Base-by-base conservation (phyloP, 2,888 invertebrate genomes). In the Ctenicera cuprea region DNA sequence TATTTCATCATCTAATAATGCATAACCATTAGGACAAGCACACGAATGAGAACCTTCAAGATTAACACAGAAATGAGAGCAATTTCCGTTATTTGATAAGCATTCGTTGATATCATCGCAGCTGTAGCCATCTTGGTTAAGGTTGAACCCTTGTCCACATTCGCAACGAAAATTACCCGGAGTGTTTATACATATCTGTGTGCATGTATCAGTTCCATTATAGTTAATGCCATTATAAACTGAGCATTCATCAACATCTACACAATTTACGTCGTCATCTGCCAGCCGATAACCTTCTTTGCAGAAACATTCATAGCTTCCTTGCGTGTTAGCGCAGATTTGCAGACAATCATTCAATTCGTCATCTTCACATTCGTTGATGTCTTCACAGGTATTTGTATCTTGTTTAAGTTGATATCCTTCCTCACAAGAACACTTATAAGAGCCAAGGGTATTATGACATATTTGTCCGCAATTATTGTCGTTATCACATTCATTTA, bases 401-500 rank as follows among this genome's bases (percentile, higher is more conserved):
- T 78, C 85, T 2, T 79, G 75, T 2, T 84, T 81, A 73, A 87
- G 86, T 79, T 80, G 78, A 76, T 82, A 89, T 43, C 89, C 89
- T 1, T 82, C 71, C 0, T 87, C 85, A 76, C 91, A 91, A 62
- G 83, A 81, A 79, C 91, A 91, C 30, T 83, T 78, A 80, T 86
- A 90, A 64, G 88, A 85, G 8, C 91, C 91, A 5, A 86, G 81
- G 8, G 81, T 83, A 78, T 92, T 91, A 5, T 82, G 79, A 79
- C 91, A 91, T 11, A 77, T 79, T 76, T 92, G 91, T 2, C 89
- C 88, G 80, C 92, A 93, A 20, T 68, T 41, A 1, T 87, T 85
- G 74, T 89, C 89, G 78, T 89, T 82, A 0, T 88, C 67, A 75
- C 87, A 87, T 75, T 89, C 89, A 77, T 89, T 82, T 0, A 88